Evolutionary conservation across 2,888 invertebrate genomes (phyloP), one percentile per base, ranked within the genome.

Genomic region (Dryobota labecula): DNA sequence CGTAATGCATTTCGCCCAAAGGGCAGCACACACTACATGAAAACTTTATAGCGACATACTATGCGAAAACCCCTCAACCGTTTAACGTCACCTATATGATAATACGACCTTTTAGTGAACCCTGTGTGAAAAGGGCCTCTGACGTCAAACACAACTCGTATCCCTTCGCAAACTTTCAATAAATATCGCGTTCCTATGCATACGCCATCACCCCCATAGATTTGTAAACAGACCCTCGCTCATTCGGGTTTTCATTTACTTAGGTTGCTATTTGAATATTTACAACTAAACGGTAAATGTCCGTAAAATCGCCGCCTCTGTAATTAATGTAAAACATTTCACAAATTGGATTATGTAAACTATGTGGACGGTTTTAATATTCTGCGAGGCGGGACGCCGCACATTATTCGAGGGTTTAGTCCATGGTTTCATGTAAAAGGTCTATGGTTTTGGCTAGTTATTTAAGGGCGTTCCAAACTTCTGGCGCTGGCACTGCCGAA

Each of bases 251-350:
- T 73, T 89, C 89, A 93, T 94, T 94, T 93, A 89, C 90, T 92
- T 91, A 92, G 91, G 91, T 84, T 90, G 90, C 83, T 87, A 89
- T 93, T 91, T 92, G 90, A 92, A 93, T 92, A 92, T 92, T 92
- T 90, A 90, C 90, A 85, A 84, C 81, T 86, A 85, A 85, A 85
- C 82, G 85, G 84, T 87, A 89, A 91, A 92, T 90, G 88, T 87
- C 84, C 88, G 88, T 89, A 86, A 92, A 92, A 92, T 91, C 90
- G 87, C 83, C 87, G 87, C 86, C 81, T 85, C 64, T 75, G 83
- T 89, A 89, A 92, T 92, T 90, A 91, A 92, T 90, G 89, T 90
- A 86, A 88, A 91, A 90, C 90, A 90, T 79, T 90, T 89, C 87
- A 87, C 89, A 90, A 92, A 92, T 92, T 90, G 86, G 90, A 90